These are phyloP conservation scores for Threskiornis aethiopicus DNA, from an alignment of 2,797 vertebrate species.

Conservation along the genomic window DNA sequence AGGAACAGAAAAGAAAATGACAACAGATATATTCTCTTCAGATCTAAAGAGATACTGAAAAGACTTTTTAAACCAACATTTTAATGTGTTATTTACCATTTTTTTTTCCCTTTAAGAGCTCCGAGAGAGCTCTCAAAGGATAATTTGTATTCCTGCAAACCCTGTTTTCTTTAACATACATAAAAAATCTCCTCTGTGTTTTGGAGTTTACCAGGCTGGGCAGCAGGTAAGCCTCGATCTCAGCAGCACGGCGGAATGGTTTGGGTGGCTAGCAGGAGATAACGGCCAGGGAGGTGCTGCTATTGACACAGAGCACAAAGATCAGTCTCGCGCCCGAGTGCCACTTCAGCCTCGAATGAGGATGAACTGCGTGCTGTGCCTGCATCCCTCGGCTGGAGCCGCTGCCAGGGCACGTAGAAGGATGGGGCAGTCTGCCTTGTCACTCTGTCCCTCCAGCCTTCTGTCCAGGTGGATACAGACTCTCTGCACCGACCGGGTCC, in stretches of 20 bases:
- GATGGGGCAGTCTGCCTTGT: background rate
- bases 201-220: background rate
- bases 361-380: background rate
- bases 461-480: background rate
- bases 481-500: background rate
- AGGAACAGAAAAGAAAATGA: background rate
- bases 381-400: background rate
- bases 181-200: background rate
- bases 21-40: background rate
- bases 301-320: background rate
- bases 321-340: background rate
- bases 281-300: background rate
- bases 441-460: background rate
- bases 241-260: background rate
- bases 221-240: background rate
- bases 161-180: background rate
- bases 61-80: conserved; percentile 15
- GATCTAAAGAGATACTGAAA: background rate
- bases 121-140: background rate
- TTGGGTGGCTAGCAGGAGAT: background rate
- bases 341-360: rapidly evolving
- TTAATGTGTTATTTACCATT: background rate
- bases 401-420: background rate
- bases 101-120: background rate
- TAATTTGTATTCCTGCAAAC: background rate